Evolutionary conservation across 2,888 invertebrate genomes (phyloP), one percentile per base, ranked within the genome.

Genomic region (Biston stratarius): DNA sequence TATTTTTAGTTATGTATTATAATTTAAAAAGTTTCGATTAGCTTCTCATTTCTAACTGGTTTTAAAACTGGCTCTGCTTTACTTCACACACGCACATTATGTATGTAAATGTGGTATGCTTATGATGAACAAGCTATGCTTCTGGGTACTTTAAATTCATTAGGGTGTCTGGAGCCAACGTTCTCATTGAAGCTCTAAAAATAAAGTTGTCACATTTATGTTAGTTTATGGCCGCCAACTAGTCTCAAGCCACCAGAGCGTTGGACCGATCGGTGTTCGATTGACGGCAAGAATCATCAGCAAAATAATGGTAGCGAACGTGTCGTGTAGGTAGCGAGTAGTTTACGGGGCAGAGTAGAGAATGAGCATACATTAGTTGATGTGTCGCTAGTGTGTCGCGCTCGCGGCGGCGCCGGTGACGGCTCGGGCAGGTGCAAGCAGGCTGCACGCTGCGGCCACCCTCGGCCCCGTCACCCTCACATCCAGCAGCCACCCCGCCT

Each of bases 381-480:
- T 59, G 78, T 82, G 86, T 85, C 87, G 84, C 82, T 83, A 85
- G 85, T 85, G 84, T 86, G 86, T 86, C 88, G 87, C 34, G 34
- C 36, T n/a, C 51, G 51, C 34, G n/a, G 49, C 49, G 34, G 49
- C 83, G 81, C 83, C 79, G 86, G 89, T 84, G 83, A 83, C 83
- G 85, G 84, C 79, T 77, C 82, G 82, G 88, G 90, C 91, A 92
- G 93, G 92, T 92, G 92, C 91, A 91, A 87, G 89, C 83, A 83
- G 84, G 88, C 86, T 92, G 93, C 92, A 92, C 86, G 90, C 83
- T 90, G 92, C 85, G 85, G 85, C 85, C 86, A 86, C 83, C 85
- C 84, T 84, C 83, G 79, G 80, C 81, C 79, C 80, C 82, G 79
- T 79, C 83, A 81, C 84, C 83, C 83, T 80, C 83, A 77, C 80